Percentiles rank a stretch among this genome's conserved stretches.
phyloP scores from a whole-genome alignment of 1,140 invertebrate species.

The Brachionus calyciflorus region DNA sequence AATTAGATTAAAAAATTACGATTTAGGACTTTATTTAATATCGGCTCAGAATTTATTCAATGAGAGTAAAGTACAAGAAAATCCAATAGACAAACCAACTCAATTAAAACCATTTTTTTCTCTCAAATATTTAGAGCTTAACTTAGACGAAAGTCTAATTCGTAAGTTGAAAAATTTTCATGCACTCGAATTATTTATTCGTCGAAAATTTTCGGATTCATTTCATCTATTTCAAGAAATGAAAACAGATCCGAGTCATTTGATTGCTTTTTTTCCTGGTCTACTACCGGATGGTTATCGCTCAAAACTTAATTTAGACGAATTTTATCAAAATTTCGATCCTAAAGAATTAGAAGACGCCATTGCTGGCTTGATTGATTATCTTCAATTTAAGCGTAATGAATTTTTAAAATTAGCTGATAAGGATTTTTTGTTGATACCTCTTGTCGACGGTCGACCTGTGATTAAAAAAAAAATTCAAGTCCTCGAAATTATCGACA shows the following conservation, averaged over 20 bases:
- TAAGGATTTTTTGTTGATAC: constrained; percentile 53
- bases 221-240: constrained; percentile 45
- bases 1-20: constrained; percentile 30
- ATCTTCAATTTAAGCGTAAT: constrained; percentile 63
- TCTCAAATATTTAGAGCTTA: not conserved
- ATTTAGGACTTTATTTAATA: constrained; percentile 10
- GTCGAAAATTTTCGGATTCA: not conserved
- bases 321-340: constrained; percentile 68
- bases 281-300: constrained; percentile 70
- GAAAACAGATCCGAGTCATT: constrained; percentile 77
- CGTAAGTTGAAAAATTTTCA: constrained; percentile 29
- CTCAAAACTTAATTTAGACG: constrained; percentile 64
- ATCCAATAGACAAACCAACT: not conserved
- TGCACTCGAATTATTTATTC: not conserved
- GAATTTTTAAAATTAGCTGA: constrained; percentile 53
- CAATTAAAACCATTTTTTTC: constrained; percentile 2
- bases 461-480: constrained; percentile 64
- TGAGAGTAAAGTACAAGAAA: not conserved
- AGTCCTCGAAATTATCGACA: constrained; percentile 88
- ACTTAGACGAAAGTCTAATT: not conserved
- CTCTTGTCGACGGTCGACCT: constrained; percentile 62
- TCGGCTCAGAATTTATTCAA: not conserved
- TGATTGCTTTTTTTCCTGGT: constrained; percentile 87
- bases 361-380: constrained; percentile 81
- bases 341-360: constrained; percentile 82